Evolutionary conservation across 2,113 vertebrate genomes (phyloP), one percentile per base, ranked within the genome.

Genomic region (Trematomus loennbergii): DNA sequence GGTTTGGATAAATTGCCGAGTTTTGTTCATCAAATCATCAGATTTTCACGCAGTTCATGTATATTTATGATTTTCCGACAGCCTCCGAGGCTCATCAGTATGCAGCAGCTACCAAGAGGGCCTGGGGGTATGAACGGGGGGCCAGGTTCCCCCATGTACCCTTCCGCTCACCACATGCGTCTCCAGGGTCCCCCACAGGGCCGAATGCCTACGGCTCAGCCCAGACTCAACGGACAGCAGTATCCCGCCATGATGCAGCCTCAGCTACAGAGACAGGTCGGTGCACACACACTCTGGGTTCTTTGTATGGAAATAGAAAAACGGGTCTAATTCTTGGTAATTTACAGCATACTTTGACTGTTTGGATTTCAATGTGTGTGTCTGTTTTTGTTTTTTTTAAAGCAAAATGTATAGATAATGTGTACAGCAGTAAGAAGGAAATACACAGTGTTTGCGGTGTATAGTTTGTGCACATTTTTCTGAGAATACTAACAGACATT

Each of bases 31-130:
- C 11, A 20, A 57, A 2, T 61, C 12, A 33, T 18, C 22, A 16
- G 18, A 17, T 72, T 77, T 65, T 66, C 15, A 63, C 20, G 48
- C 2, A 5, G 2, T 63, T 2, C 67, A 4, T n/a, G 0, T 73
- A 9, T 74, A 1, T 81, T 8, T 69, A 20, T 72, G 13, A 12
- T 61, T 43, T 68, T 52, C 3, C 17, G 66, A 79, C 87, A 99
- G 98, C 98, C 98, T 91, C 98, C 98, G 49, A 96, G 98, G 89
- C 97, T 99, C 92, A 99, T 99, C 94, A 99, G 97, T 94, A 97
- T 99, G 96, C 98, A 98, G 94, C 95, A 96, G 89, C 96, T 97
- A 92, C 96, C 97, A 87, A 95, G 98, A 90, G 95, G 96, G 13
- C 90, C 92, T 4, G 90, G 81, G 85, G 97, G 96, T 78, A 96